Conservation (phyloP, 2,888 invertebrate species). For the Sarcophaga rosellei region DNA sequence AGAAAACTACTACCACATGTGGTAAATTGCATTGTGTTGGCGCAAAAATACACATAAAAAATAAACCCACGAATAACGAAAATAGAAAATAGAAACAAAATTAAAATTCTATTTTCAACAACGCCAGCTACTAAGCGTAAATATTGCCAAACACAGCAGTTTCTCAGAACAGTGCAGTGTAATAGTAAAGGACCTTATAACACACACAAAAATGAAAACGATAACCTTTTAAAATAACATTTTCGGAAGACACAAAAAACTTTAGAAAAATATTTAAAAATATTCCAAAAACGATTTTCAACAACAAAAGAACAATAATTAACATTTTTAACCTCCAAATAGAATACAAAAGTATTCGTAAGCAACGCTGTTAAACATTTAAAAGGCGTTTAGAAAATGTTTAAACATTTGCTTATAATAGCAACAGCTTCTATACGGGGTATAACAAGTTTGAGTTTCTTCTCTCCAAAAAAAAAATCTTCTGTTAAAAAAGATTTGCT, state of each 20-base stretch:
- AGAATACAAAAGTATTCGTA: not conserved
- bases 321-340: constrained; percentile 23
- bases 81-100: not conserved
- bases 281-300: constrained; percentile 5
- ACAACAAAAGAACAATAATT: constrained; percentile 35
- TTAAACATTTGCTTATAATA: not conserved
- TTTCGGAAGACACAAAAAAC: constrained; percentile 30
- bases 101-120: constrained; percentile 19
- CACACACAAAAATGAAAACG: not conserved
- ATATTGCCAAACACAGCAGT: constrained; percentile 27
- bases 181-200: constrained; percentile 19
- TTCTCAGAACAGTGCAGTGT: not conserved
- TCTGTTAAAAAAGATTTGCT: too few relatives aligned
- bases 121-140: constrained; percentile 38
- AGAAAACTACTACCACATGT: constrained; percentile 46
- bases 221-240: constrained; percentile 37
- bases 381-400: constrained; percentile 17
- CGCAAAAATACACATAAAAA: not conserved
- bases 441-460: too few relatives aligned
- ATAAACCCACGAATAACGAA: not conserved
- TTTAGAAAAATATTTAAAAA: constrained; percentile 5
- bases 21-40: constrained; percentile 52
- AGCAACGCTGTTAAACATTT: constrained; percentile 40
- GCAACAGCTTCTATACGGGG: too few relatives aligned
- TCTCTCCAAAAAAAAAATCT: too few relatives aligned